Conservation (phyloP, 2,888 invertebrate genomes). For the Luperina testacea region DNA sequence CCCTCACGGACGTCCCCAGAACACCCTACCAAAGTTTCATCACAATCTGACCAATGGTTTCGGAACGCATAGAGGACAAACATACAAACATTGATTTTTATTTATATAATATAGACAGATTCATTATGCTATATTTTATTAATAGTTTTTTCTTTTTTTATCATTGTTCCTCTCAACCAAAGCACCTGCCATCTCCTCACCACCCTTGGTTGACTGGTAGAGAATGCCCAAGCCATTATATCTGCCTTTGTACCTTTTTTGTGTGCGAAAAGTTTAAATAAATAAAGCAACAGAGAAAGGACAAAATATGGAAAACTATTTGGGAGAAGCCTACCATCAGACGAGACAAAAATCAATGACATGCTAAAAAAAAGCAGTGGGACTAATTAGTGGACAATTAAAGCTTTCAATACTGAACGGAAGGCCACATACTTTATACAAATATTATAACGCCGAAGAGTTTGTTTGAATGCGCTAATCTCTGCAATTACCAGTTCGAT, state of each 20-base stretch:
- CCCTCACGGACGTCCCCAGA: too few relatives aligned
- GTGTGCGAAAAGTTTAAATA: neutral
- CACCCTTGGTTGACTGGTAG: too few relatives aligned
- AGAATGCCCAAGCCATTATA: neutral
- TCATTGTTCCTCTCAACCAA: neutral
- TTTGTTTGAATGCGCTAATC: neutral
- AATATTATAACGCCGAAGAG: neutral
- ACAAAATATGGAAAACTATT: neutral
- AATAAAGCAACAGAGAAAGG: neutral
- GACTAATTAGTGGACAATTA: neutral
- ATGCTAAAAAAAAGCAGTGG: neutral
- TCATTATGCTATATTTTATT: neutral
- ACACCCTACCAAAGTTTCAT: too few relatives aligned
- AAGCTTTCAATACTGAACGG: neutral
- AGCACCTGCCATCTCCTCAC: neutral
- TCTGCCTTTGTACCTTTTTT: neutral
- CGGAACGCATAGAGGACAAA: too few relatives aligned
- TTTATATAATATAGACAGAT: too few relatives aligned
- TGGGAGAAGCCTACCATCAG: neutral
- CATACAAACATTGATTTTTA: too few relatives aligned
- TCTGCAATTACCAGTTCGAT: neutral
- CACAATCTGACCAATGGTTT: too few relatives aligned
- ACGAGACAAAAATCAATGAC: neutral
- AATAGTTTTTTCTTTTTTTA: neutral
- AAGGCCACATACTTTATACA: neutral